phyloP scores from a whole-genome alignment of 2,888 invertebrate species.

The Perizoma affinitatum region DNA sequence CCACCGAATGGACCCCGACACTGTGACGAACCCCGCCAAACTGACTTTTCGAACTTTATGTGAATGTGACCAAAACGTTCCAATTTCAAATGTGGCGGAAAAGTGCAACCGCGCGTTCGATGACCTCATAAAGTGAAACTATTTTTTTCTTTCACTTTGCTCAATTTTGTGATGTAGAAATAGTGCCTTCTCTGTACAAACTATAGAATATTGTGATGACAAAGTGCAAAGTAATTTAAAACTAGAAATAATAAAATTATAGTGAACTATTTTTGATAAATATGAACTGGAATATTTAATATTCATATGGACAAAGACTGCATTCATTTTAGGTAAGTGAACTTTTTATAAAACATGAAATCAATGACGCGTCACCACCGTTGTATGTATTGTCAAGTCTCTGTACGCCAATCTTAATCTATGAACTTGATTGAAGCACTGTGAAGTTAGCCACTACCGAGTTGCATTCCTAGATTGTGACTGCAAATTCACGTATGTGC shows the following conservation, averaged over 20 bases:
- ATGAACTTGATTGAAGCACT: constrained; percentile 78
- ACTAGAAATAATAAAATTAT: constrained; percentile 61
- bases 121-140: constrained; percentile 71
- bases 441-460: constrained; percentile 64
- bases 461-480: constrained; percentile 72
- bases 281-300: constrained; percentile 46
- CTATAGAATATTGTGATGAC: constrained; percentile 71
- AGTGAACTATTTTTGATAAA: constrained; percentile 59
- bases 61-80: constrained; percentile 56
- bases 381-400: constrained; percentile 51
- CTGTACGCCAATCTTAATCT: constrained; percentile 79
- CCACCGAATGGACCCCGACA: constrained; percentile 65
- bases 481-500: constrained; percentile 64
- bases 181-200: constrained; percentile 78
- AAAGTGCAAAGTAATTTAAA: constrained; percentile 73
- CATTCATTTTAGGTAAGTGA: constrained; percentile 65
- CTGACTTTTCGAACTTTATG: constrained; percentile 54
- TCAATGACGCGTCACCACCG: constrained; percentile 34
- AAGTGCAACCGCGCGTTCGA: constrained; percentile 59
- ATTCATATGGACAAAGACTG: constrained; percentile 69
- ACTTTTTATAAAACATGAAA: constrained; percentile 27
- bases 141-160: constrained; percentile 68
- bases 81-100: constrained; percentile 62
- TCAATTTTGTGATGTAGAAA: constrained; percentile 79
- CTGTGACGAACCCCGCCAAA: constrained; percentile 57